Conservation (phyloP, 2,113 vertebrate genomes). For the Globicephala melas region DNA sequence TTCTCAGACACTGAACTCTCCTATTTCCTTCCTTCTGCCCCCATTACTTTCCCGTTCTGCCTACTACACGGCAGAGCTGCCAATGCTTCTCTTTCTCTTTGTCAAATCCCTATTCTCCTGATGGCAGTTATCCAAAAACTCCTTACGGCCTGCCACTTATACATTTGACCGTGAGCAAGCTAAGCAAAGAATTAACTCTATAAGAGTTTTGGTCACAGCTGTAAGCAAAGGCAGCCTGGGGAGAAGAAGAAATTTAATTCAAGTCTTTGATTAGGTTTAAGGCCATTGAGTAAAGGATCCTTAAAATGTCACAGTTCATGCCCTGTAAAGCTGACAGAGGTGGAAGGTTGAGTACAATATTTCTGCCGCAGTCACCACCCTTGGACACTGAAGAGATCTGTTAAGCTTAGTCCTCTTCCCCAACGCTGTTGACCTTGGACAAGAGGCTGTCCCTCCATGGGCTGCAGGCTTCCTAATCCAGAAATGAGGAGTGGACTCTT, state of each 20-base stretch:
- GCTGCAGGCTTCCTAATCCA: neutral
- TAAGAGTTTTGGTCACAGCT: neutral
- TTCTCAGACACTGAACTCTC: neutral
- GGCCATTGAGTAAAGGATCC: neutral
- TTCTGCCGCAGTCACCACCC: neutral
- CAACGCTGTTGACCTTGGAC: constrained; percentile 1
- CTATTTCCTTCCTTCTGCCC: constrained; percentile 11
- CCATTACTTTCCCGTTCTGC: neutral
- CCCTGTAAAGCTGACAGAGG: neutral
- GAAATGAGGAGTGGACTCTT: constrained; percentile 7
- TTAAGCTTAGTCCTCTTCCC: neutral
- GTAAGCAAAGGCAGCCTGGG: constrained; percentile 23
- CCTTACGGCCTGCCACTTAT: neutral
- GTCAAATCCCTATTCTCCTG: neutral
- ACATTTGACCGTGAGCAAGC: constrained; percentile 14
- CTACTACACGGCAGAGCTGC: neutral
- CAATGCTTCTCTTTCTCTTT: neutral
- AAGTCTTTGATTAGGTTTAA: constrained; percentile 5
- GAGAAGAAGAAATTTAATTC: constrained; percentile 12
- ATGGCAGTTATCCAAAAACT: neutral
- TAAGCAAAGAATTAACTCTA: constrained; percentile 53
- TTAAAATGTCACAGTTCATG: constrained; percentile 16
- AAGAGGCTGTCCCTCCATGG: neutral
- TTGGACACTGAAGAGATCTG: neutral
- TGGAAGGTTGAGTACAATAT: neutral